Evolutionary conservation across 2,888 invertebrate species (phyloP), one percentile per base, ranked within the genome.

Genomic region (Athalia circularis): DNA sequence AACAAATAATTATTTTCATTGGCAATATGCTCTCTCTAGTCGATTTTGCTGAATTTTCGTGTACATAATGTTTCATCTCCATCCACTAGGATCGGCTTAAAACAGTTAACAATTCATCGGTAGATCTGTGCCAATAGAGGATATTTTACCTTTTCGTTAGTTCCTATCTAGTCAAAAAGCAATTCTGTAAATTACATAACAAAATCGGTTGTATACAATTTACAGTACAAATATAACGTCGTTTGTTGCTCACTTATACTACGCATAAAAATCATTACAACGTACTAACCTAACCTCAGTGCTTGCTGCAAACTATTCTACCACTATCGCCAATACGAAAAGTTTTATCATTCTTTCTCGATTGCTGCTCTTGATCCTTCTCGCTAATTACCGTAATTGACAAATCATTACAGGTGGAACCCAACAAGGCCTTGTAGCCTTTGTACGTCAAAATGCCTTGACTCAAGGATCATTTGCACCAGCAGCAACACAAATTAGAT

Each of bases 401-500:
- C 5, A n/a, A 59, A 72, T 45, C 11, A 9, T 77, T 61, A 7
- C 78, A 88, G 88, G 83, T 52, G 84, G 81, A 64, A 54, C 85
- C 6, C 86, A 85, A 65, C 86, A 87, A 80, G 86, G 88, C 59
- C 50, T 88, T 0, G 77, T 81, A 9, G 83, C 84, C 57, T 80
- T 87, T 65, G 77, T 83, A 13, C 82, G 86, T 5, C 84, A 80
- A 45, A 85, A 85, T 61, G 81, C 52, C 75, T n/a, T 81, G 81
- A 54, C 80, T 79, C 50, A 68, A 81, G 57, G 80, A 79, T 78
- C 83, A 67, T 11, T 77, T 77, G 45, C 81, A 1, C 75, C 75
- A 5, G 59, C 47, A 62, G 62, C 75, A 5, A 59, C 62, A 4
- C 62, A 75, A 13, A 57, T 75, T 64, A 61, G 75, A 13, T 9